Percentiles rank a stretch among this genome's conserved stretches.
Conservation (phyloP, 2,113 vertebrate genomes). For the Myrmecophaga tridactyla region DNA sequence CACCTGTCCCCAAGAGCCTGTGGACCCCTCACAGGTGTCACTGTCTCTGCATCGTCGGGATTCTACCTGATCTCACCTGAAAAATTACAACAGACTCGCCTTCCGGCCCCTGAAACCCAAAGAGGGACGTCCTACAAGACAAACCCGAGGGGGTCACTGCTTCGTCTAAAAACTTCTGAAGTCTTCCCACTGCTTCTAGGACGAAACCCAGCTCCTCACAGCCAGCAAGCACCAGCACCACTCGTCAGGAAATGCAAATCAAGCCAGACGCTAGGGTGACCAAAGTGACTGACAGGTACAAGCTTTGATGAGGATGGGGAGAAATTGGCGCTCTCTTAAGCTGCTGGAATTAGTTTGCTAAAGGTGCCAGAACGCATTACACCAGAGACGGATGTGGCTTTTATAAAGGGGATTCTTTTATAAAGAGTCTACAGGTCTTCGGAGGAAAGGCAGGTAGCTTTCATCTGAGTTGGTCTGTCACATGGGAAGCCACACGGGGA, state of each 20-base stretch:
- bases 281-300: neutral
- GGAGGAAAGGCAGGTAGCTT: too few relatives aligned
- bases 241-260: neutral
- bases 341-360: too few relatives aligned
- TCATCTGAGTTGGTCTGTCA: too few relatives aligned
- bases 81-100: neutral
- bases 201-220: neutral
- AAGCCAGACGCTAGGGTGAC: neutral
- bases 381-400: too few relatives aligned
- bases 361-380: too few relatives aligned
- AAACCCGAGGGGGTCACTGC: neutral
- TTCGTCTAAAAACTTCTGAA: neutral
- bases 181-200: neutral
- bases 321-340: neutral
- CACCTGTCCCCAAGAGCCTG: neutral
- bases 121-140: neutral
- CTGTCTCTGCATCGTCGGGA: neutral
- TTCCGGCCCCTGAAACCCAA: neutral
- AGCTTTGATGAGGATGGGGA: accelerated
- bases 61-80: neutral
- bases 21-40: neutral
- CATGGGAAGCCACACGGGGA: too few relatives aligned
- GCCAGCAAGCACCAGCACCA: neutral
- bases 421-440: too few relatives aligned
- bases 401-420: too few relatives aligned